A percentile compares a stretch with the other conserved stretches of the same genome.
phyloP scores from a whole-genome alignment of 2,888 invertebrate species.

The Drosophila algonquin region DNA sequence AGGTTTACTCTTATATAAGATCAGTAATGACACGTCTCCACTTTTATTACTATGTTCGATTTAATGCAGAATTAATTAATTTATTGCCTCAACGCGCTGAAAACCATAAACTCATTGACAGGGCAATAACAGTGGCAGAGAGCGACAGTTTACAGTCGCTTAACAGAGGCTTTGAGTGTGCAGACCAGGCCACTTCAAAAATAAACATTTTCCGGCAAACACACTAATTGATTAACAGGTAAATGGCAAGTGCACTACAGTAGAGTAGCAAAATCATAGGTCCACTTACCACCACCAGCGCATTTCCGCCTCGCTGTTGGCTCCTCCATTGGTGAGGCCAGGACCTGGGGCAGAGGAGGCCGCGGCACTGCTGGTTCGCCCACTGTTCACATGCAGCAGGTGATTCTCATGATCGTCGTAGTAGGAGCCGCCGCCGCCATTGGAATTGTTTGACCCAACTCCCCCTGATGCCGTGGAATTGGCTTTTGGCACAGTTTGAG shows the following conservation, averaged over 20 bases:
- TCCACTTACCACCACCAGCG: slow-evolving; percentile 83
- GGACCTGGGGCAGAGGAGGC: slow-evolving; percentile 79
- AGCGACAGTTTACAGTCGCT: not conserved
- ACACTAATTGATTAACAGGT: slow-evolving; percentile 22
- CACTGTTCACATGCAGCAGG: slow-evolving; percentile 55
- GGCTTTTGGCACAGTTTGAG: slow-evolving; percentile 65
- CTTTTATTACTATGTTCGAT: slow-evolving; percentile 31
- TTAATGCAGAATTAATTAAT: slow-evolving; percentile 27
- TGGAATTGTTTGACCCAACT: slow-evolving; percentile 9
- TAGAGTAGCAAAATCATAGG: not conserved
- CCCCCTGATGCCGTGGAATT: slow-evolving; percentile 9
- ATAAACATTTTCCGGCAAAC: not conserved
- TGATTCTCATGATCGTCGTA: slow-evolving; percentile 68
- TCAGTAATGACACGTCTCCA: slow-evolving; percentile 24
- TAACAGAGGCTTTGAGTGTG: slow-evolving; percentile 5
- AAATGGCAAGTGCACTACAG: not conserved
- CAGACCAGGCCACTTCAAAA: slow-evolving; percentile 16
- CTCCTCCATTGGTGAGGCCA: slow-evolving; percentile 54
- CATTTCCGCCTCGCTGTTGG: slow-evolving; percentile 82
- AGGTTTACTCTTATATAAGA: slow-evolving; percentile 58
- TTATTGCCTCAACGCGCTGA: slow-evolving; percentile 3
- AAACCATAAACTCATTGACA: slow-evolving; percentile 23
- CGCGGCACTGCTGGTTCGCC: slow-evolving; percentile 50
- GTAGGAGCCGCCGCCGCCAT: slow-evolving; percentile 14
- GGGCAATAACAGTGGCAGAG: not conserved